Conservation (phyloP, 2,797 vertebrate genomes). For the Enoplosus armatus region DNA sequence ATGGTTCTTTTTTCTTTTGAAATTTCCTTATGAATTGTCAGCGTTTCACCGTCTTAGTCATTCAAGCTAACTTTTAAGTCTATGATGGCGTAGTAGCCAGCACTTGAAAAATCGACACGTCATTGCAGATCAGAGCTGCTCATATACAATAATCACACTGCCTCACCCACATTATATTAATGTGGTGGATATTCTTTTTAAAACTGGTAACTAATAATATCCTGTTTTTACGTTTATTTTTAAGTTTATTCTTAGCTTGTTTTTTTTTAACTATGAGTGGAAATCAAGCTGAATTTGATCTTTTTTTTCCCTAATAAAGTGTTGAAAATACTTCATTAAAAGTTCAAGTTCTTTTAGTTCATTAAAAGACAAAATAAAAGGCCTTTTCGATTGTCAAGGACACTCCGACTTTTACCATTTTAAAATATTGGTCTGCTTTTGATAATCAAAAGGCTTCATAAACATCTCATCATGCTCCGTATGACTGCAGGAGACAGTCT, state of each 20-base stretch:
- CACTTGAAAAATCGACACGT: background rate
- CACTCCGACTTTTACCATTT: background rate
- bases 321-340: background rate
- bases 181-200: background rate
- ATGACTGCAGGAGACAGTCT: background rate
- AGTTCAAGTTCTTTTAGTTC: too few relatives aligned
- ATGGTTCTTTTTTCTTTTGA: slow-evolving; percentile 22
- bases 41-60: slow-evolving; percentile 29
- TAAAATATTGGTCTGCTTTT: background rate
- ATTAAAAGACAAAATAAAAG: background rate
- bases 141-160: background rate
- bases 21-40: slow-evolving; percentile 30
- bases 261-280: background rate
- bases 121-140: background rate
- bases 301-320: background rate
- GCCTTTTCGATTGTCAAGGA: background rate
- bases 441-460: background rate
- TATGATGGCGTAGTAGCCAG: background rate
- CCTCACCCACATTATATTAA: background rate
- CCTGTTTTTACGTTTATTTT: background rate
- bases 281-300: background rate
- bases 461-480: background rate
- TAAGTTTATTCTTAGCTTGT: background rate
- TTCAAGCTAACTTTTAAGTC: background rate
- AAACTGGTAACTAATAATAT: background rate